Evolutionary conservation across 64 coral and sea anemone genomes (phyloP).

Genomic region (Pocillopora damicornis): DNA sequence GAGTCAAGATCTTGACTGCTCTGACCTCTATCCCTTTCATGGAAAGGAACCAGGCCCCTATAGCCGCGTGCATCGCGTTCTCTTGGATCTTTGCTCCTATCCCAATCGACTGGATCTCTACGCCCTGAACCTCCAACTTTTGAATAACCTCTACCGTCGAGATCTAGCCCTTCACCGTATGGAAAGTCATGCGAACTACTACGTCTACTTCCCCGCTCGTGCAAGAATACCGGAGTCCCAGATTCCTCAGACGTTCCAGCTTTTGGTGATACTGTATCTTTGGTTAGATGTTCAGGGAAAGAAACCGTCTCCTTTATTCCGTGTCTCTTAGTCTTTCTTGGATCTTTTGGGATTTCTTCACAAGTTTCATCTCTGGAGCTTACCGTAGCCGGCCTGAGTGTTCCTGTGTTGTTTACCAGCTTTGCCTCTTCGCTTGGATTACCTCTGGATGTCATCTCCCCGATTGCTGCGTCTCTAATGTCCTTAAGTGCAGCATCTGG

Average conservation of each 20-base stretch:
- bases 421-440: background rate
- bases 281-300: background rate
- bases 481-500: constrained; percentile 8
- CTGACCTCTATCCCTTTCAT: background rate
- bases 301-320: background rate
- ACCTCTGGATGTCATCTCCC: constrained; percentile 21
- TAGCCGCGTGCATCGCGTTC: background rate
- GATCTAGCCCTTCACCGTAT: background rate
- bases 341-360: background rate
- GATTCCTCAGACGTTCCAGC: background rate
- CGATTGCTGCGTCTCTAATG: constrained; percentile 8
- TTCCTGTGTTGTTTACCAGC: background rate
- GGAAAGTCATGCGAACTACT: background rate
- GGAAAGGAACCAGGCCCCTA: background rate
- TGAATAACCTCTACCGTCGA: background rate
- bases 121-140: background rate
- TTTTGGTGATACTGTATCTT: background rate
- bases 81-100: background rate
- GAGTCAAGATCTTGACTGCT: background rate
- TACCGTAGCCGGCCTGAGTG: constrained; percentile 11
- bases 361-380: constrained; percentile 11
- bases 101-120: background rate
- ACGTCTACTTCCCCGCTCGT: background rate
- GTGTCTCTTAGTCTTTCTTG: background rate
- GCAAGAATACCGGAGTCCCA: background rate